phyloP scores from a whole-genome alignment of 2,113 vertebrate genomes.

The Ceyx cyanopectus region DNA sequence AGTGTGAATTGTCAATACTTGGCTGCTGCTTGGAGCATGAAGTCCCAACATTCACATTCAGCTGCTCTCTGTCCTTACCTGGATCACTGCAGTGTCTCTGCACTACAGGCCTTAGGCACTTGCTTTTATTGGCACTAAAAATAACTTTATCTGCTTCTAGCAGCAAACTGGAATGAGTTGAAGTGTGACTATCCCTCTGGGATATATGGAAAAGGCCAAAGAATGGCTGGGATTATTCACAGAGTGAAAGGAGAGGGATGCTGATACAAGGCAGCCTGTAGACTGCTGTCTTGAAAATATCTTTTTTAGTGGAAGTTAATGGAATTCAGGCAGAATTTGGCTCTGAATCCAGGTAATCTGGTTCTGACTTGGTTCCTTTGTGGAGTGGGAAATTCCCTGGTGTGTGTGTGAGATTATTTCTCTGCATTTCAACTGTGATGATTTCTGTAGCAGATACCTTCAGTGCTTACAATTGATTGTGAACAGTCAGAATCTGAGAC shows the following conservation, averaged over 20 bases:
- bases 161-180: neutral
- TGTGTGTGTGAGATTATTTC: neutral
- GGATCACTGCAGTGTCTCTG: neutral
- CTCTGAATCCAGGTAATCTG: neutral
- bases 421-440: neutral
- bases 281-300: neutral
- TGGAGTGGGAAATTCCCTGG: neutral
- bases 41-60: neutral
- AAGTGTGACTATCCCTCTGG: neutral
- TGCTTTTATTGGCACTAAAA: neutral
- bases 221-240: neutral
- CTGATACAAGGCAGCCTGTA: neutral
- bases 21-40: neutral
- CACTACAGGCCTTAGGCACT: neutral
- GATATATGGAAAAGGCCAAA: neutral
- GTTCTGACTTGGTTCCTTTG: neutral
- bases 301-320: neutral
- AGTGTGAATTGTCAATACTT: accelerated
- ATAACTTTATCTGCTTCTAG: neutral
- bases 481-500: neutral
- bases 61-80: neutral
- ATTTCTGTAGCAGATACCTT: neutral
- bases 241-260: neutral
- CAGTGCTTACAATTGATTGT: neutral
- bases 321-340: neutral